Evolutionary conservation across 2,113 vertebrate species (phyloP).

Genomic region (Aegithalos caudatus): DNA sequence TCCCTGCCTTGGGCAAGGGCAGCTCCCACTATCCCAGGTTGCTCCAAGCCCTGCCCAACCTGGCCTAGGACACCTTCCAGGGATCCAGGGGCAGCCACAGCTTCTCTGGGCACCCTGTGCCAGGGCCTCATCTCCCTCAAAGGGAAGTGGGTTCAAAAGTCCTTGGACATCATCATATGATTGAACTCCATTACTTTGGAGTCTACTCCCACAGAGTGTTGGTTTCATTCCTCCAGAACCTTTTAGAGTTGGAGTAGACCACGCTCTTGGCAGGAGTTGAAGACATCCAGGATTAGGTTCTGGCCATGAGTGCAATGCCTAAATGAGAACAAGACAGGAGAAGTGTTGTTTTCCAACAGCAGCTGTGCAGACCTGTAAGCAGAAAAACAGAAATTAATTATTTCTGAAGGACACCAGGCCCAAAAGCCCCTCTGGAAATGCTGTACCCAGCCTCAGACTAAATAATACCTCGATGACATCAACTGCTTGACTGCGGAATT

Average conservation of each 20-base stretch:
- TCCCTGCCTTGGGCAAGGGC: background rate
- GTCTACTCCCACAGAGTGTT: background rate
- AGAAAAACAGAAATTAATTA: background rate
- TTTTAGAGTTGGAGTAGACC: background rate
- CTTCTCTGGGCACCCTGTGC: background rate
- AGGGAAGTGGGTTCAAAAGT: background rate
- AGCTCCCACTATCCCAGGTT: accelerated
- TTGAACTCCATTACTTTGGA: background rate
- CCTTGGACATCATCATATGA: background rate
- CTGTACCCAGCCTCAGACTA: background rate
- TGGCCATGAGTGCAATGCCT: background rate
- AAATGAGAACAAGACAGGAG: background rate
- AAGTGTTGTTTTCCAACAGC: background rate
- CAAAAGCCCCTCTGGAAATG: slow-evolving; percentile 21
- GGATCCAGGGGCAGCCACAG: background rate
- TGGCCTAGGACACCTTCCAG: background rate
- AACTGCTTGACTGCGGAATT: background rate
- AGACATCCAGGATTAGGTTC: background rate
- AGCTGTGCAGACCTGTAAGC: background rate
- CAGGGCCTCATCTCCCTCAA: accelerated
- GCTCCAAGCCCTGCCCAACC: accelerated
- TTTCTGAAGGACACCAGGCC: background rate
- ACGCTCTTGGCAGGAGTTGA: background rate
- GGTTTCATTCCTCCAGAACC: background rate
- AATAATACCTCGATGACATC: background rate